Conservation (phyloP, 2,797 vertebrate species). For the Adrianichthys oophorus region DNA sequence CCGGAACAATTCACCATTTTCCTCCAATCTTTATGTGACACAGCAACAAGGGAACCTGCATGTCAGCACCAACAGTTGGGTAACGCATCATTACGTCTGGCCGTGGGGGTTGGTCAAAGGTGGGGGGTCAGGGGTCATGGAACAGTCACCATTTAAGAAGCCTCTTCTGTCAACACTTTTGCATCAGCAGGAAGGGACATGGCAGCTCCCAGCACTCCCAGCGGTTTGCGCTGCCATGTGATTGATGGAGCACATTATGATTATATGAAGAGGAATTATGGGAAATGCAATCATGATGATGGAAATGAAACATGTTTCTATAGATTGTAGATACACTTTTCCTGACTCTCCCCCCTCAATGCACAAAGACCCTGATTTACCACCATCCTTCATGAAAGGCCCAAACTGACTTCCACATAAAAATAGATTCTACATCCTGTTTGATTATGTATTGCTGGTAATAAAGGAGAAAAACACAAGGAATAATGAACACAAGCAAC, state of each 20-base stretch:
- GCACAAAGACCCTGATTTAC: not conserved
- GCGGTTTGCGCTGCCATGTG: constrained; percentile 31
- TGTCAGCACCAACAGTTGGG: constrained; percentile 57
- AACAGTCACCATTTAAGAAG: constrained; percentile 58
- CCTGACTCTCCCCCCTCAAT: not conserved
- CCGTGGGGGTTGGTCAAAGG: constrained; percentile 53
- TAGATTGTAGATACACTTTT: not conserved
- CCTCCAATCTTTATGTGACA: constrained; percentile 54
- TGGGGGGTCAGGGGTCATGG: constrained; percentile 58
- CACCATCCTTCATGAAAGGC: too few relatives aligned
- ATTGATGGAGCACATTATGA: constrained; percentile 17
- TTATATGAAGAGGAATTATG: constrained; percentile 25
- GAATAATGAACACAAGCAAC: too few relatives aligned
- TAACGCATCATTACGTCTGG: constrained; percentile 60
- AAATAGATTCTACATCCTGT: too few relatives aligned
- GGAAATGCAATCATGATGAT: constrained; percentile 54
- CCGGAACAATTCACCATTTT: constrained; percentile 49
- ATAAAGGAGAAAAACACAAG: too few relatives aligned
- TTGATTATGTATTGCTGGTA: too few relatives aligned
- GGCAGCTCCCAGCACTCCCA: constrained; percentile 39
- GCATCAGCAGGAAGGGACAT: constrained; percentile 56
- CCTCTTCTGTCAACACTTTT: constrained; percentile 71
- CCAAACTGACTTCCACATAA: too few relatives aligned
- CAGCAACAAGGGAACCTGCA: constrained; percentile 54
- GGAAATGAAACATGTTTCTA: constrained; percentile 28